Conservation (phyloP, 2,888 invertebrate genomes). For the Hecatera dysodea region DNA sequence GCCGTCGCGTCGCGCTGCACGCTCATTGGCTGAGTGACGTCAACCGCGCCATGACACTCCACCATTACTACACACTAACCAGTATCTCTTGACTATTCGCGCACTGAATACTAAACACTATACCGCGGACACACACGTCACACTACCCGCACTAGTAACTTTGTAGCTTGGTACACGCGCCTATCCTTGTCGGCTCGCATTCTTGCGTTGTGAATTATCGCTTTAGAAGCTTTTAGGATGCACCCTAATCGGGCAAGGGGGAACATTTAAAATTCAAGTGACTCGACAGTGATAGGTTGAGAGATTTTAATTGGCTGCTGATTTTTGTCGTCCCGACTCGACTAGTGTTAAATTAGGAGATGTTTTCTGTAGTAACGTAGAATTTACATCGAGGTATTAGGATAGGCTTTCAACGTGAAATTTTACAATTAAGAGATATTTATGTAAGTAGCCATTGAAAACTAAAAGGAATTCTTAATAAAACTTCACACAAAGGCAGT, state of each 20-base stretch:
- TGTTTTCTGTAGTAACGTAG: conserved; percentile 49
- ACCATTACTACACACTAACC: conserved; percentile 84
- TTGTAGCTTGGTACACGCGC: conserved; percentile 79
- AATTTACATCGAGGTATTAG: conserved; percentile 55
- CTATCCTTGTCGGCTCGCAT: conserved; percentile 87
- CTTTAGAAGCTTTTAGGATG: conserved; percentile 89
- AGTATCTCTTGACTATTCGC: conserved; percentile 67
- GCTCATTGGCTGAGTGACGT: conserved; percentile 90
- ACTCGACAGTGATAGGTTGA: conserved; percentile 83
- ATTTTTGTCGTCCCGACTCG: conserved; percentile 76
- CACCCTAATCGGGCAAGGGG: conserved; percentile 87
- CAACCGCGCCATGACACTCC: conserved; percentile 88
- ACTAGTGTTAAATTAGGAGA: conserved; percentile 61
- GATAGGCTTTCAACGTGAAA: conserved; percentile 55
- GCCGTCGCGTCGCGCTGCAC: conserved; percentile 82
- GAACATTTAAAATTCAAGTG: conserved; percentile 86
- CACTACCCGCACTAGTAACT: conserved; percentile 60
- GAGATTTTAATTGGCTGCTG: conserved; percentile 87
- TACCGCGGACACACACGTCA: conserved; percentile 55
- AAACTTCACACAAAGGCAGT: conserved; percentile 27
- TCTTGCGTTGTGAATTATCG: conserved; percentile 87
- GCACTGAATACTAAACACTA: conserved; percentile 74
- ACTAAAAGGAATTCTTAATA: conserved; percentile 51
- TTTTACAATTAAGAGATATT: conserved; percentile 36
- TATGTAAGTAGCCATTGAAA: conserved; percentile 22